Evolutionary conservation across 35 echinoderm and acorn worm species (phyloP).

Genomic region (Patiria miniata): DNA sequence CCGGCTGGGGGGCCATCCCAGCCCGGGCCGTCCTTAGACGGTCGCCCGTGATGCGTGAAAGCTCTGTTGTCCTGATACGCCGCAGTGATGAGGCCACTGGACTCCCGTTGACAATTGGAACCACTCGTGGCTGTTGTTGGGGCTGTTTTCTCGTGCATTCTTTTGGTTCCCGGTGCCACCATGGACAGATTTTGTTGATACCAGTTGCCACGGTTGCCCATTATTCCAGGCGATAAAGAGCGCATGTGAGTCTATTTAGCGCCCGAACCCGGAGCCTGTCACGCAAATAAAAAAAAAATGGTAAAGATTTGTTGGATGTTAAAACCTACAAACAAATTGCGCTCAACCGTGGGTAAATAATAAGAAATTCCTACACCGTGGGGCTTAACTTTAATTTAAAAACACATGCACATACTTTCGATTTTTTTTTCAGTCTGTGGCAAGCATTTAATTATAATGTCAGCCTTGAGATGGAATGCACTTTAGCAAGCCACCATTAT

Average conservation of each 20-base stretch:
- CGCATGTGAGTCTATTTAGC: background rate
- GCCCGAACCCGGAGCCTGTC: too few relatives aligned
- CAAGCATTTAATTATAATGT: too few relatives aligned
- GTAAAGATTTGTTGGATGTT: too few relatives aligned
- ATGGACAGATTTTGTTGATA: slow-evolving; percentile 18
- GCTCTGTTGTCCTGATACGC: background rate
- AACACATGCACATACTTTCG: too few relatives aligned
- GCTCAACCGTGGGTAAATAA: too few relatives aligned
- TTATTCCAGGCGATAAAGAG: background rate
- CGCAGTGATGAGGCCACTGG: background rate
- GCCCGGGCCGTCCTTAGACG: background rate
- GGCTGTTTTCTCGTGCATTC: background rate
- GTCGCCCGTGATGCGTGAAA: slow-evolving; percentile 26
- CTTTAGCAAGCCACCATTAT: too few relatives aligned
- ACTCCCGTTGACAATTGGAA: background rate
- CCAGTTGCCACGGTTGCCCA: slow-evolving; percentile 31
- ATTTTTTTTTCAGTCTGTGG: too few relatives aligned
- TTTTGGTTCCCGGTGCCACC: background rate
- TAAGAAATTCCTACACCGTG: too few relatives aligned
- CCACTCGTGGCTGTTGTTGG: background rate
- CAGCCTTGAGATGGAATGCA: too few relatives aligned
- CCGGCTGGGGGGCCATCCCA: slow-evolving; percentile 2
- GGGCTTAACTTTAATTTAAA: too few relatives aligned
- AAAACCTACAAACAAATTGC: too few relatives aligned
- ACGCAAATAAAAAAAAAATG: too few relatives aligned